Conservation (phyloP, 2,113 vertebrate genomes). For the Patagioenas fasciata region DNA sequence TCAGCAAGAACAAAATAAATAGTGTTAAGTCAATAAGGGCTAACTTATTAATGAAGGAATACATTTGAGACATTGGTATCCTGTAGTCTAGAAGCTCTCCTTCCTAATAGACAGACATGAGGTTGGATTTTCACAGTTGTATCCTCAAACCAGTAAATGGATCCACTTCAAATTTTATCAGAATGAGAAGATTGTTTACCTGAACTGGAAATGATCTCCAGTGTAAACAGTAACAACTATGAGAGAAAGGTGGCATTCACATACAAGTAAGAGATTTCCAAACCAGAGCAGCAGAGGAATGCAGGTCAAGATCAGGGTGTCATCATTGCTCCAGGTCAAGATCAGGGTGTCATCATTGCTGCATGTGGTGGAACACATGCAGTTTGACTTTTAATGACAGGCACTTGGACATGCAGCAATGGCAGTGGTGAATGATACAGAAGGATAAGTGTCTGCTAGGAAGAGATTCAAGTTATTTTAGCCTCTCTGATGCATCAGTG, state of each 20-base stretch:
- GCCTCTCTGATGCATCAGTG: neutral
- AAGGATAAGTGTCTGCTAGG: neutral
- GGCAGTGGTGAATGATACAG: neutral
- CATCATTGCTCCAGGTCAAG: neutral
- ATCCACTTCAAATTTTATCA: neutral
- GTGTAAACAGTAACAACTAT: neutral
- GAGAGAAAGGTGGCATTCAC: neutral
- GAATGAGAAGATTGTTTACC: neutral
- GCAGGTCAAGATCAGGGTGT: neutral
- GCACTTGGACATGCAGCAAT: neutral
- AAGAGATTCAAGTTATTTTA: neutral
- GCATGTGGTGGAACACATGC: neutral
- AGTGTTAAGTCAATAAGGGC: neutral
- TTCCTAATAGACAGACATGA: neutral
- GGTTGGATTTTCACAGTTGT: neutral
- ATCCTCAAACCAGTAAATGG: neutral
- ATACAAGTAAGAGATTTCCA: neutral
- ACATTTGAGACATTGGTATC: neutral
- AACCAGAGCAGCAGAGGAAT: neutral
- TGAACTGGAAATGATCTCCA: neutral
- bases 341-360: neutral
- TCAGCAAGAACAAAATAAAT: neutral
- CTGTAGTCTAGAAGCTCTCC: neutral
- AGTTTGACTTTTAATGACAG: accelerated
- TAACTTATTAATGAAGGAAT: neutral